These are phyloP conservation scores for Lycaena phlaeas DNA, from an alignment of 2,888 invertebrate species.

Conservation along the genomic window DNA sequence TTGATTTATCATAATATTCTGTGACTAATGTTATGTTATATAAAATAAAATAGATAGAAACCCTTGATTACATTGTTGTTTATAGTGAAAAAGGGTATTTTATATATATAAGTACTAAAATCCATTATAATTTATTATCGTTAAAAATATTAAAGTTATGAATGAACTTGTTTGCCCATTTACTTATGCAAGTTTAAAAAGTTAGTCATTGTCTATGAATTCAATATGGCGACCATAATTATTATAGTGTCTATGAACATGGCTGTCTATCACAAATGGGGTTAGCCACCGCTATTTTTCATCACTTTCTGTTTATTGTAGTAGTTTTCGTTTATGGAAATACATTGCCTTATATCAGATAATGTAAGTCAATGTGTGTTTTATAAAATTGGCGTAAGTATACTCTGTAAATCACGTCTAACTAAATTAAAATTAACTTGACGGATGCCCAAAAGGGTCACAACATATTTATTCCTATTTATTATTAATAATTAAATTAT, in stretches of 20 bases:
- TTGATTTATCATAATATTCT: too few species aligned
- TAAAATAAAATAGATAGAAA: too few species aligned
- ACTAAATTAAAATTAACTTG: background rate
- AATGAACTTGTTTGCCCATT: too few species aligned
- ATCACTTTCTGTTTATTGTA: conserved; percentile 38
- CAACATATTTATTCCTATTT: conserved; percentile 19
- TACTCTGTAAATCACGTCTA: conserved; percentile 18
- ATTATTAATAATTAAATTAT: background rate
- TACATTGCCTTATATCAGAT: conserved; percentile 49
- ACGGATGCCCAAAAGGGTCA: conserved; percentile 24
- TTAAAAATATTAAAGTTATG: too few species aligned
- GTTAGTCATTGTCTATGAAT: conserved; percentile 18
- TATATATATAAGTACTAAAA: too few species aligned
- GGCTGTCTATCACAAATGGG: conserved; percentile 51
- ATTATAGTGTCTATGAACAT: conserved; percentile 17
- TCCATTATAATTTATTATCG: too few species aligned
- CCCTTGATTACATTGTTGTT: too few species aligned
- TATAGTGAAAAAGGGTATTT: too few species aligned
- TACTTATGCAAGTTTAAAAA: too few species aligned
- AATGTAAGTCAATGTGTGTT: conserved; percentile 60
- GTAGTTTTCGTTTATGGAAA: conserved; percentile 28
- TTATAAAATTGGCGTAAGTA: conserved; percentile 55
- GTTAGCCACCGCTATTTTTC: conserved; percentile 45
- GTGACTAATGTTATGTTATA: too few species aligned
- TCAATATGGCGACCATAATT: conserved; percentile 35